phyloP scores from a whole-genome alignment of 2,888 invertebrate species.

The Leptogaster cylindrica region DNA sequence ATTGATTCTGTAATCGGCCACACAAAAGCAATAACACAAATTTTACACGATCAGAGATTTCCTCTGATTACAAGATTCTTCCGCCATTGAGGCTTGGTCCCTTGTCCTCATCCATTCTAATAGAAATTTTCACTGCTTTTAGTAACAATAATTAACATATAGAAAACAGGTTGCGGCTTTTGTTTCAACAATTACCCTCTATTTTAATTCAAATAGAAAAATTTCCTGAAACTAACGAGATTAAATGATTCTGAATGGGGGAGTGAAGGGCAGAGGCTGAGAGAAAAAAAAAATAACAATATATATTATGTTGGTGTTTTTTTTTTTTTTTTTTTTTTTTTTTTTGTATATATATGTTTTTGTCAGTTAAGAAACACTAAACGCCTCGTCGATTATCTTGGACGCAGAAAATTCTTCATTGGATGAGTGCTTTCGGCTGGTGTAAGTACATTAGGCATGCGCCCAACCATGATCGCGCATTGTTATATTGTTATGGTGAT shows the following conservation, averaged over 20 bases:
- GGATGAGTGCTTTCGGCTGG: constrained; percentile 16
- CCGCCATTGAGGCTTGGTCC: constrained; percentile 10
- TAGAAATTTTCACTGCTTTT: constrained; percentile 23
- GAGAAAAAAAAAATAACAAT: constrained; percentile 12
- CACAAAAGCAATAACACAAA: background rate
- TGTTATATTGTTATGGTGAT: constrained; percentile 37
- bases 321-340: too few species aligned
- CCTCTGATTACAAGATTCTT: constrained; percentile 23
- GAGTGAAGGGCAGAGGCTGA: constrained; percentile 11
- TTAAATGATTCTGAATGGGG: constrained; percentile 6
- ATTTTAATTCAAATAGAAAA: constrained; percentile 1
- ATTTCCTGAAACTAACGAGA: too few species aligned
- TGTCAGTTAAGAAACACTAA: background rate
- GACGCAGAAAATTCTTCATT: constrained; percentile 33
- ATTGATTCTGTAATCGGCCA: too few species aligned
- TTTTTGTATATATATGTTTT: too few species aligned
- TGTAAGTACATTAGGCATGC: constrained; percentile 38
- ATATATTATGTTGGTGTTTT: too few species aligned
- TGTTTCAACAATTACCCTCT: constrained; percentile 10
- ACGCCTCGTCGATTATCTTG: constrained; percentile 39
- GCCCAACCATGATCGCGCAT: constrained; percentile 39
- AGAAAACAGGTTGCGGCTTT: constrained; percentile 21
- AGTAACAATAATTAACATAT: constrained; percentile 24
- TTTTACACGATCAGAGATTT: background rate
- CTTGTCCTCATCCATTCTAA: constrained; percentile 13